Evolutionary conservation across 2,888 invertebrate species (phyloP).

Genomic region (Epicampocera succincta): DNA sequence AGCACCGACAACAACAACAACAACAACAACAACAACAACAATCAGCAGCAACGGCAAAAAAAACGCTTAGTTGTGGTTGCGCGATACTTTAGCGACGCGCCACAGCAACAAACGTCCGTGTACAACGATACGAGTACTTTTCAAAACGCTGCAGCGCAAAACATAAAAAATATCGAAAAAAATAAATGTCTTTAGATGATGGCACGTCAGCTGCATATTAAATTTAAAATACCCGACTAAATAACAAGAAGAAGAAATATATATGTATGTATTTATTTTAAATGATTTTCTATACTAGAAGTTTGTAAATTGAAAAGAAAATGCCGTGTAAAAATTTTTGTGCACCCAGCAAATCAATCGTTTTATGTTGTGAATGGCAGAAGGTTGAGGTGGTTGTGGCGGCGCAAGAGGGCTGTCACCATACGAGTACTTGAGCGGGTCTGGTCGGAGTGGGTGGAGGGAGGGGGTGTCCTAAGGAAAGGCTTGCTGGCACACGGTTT

Average conservation of each 20-base stretch:
- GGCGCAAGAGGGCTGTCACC: constrained; percentile 16
- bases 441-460: too few species aligned
- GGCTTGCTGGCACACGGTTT: constrained; percentile 22
- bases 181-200: constrained; percentile 49
- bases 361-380: constrained; percentile 26
- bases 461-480: constrained; percentile 26
- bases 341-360: constrained; percentile 52
- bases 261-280: constrained; percentile 35
- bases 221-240: constrained; percentile 65
- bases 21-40: constrained; percentile 20
- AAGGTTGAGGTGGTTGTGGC: constrained; percentile 17
- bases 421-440: not conserved
- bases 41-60: constrained; percentile 6
- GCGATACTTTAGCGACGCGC: constrained; percentile 23
- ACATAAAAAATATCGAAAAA: constrained; percentile 14
- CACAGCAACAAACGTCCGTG: not conserved
- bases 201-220: constrained; percentile 71
- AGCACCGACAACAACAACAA: not conserved
- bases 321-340: constrained; percentile 21
- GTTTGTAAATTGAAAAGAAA: constrained; percentile 40
- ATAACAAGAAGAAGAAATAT: constrained; percentile 19
- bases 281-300: constrained; percentile 47
- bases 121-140: not conserved
- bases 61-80: constrained; percentile 52
- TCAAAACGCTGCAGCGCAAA: not conserved